phyloP scores from a whole-genome alignment of 2,113 vertebrate genomes.

The Colaptes auratus region DNA sequence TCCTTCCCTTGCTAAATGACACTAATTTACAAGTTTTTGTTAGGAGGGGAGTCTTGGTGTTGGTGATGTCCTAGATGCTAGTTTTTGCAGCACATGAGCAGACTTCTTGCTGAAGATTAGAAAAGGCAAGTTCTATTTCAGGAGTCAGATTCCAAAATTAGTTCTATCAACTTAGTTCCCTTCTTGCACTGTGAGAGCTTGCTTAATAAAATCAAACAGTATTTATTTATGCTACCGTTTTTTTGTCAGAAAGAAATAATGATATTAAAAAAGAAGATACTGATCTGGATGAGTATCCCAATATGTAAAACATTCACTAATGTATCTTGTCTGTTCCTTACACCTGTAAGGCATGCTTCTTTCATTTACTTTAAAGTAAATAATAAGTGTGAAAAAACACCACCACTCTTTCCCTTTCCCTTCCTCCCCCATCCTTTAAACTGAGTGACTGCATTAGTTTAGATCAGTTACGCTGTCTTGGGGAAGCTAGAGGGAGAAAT shows the following conservation, averaged over 20 bases:
- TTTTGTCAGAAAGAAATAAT: background rate
- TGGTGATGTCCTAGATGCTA: background rate
- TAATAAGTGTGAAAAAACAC: background rate
- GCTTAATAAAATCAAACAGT: background rate
- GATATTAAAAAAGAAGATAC: background rate
- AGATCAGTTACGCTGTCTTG: constrained; percentile 12
- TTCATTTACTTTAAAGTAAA: background rate
- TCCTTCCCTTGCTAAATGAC: background rate
- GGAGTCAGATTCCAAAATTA: background rate
- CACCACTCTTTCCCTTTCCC: no score
- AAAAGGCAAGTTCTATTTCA: background rate
- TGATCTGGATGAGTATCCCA: background rate
- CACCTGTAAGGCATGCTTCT: background rate
- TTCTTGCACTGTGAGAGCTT: background rate
- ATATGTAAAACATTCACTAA: background rate
- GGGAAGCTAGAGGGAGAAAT: constrained; percentile 14
- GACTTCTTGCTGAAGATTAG: background rate
- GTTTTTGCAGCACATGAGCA: background rate
- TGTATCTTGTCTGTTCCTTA: background rate
- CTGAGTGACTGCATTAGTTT: constrained; percentile 4
- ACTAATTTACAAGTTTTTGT: background rate
- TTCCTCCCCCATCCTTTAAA: background rate
- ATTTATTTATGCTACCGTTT: background rate
- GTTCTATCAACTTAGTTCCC: background rate
- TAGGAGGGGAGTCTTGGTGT: background rate